A percentile compares a stretch with the other conserved stretches of the same genome.
phyloP scores from a whole-genome alignment of 2,888 invertebrate genomes.

The Drosophila borborema region DNA sequence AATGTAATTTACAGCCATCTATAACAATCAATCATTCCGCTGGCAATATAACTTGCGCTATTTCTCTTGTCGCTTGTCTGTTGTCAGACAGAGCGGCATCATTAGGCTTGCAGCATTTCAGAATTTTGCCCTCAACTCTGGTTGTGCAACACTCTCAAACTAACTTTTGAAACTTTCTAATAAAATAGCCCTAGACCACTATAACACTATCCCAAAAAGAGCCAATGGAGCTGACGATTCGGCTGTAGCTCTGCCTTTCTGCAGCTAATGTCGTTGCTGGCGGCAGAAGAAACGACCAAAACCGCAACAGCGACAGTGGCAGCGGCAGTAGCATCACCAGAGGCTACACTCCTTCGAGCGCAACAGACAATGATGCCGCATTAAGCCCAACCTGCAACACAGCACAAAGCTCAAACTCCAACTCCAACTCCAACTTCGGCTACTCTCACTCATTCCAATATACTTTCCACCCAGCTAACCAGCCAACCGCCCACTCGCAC shows the following conservation, averaged over 20 bases:
- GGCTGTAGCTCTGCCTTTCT: constrained; percentile 28
- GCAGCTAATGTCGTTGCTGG: constrained; percentile 53
- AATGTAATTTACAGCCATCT: constrained; percentile 49
- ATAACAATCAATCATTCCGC: constrained; percentile 74
- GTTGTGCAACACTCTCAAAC: constrained; percentile 64
- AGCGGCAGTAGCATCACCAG: constrained; percentile 13
- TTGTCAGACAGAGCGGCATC: constrained; percentile 48
- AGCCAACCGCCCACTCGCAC: neutral
- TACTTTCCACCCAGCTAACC: neutral
- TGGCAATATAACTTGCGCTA: constrained; percentile 73
- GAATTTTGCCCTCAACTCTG: constrained; percentile 57
- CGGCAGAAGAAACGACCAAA: constrained; percentile 51
- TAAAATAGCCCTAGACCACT: constrained; percentile 68
- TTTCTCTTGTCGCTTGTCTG: constrained; percentile 51
- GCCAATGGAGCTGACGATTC: constrained; percentile 26
- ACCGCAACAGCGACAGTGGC: constrained; percentile 59
- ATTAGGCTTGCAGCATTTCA: constrained; percentile 73
- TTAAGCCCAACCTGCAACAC: constrained; percentile 34
- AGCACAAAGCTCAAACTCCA: constrained; percentile 27
- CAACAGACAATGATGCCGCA: constrained; percentile 60
- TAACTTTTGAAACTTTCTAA: constrained; percentile 75
- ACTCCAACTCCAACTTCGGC: constrained; percentile 2
- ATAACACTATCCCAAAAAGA: constrained; percentile 29
- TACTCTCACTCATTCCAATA: constrained; percentile 21
- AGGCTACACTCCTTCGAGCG: constrained; percentile 39